Evolutionary conservation across 2,888 invertebrate species (phyloP).

Genomic region (Nebria salina): DNA sequence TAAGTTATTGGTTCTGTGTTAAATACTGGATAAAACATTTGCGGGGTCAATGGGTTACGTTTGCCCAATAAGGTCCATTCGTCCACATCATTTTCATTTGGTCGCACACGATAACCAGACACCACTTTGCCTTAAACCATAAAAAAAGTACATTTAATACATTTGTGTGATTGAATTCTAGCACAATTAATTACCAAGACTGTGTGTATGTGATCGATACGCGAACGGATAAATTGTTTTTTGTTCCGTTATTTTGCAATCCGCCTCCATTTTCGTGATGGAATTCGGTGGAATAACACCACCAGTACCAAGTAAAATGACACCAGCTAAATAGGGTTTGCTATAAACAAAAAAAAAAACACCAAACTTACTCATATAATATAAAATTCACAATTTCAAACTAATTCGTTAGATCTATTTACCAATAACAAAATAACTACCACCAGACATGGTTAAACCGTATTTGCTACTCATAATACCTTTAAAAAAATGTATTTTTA

Average conservation of each 20-base stretch:
- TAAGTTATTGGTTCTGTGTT: conserved; percentile 70
- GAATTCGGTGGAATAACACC: conserved; percentile 78
- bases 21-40: conserved; percentile 92
- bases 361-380: neutral
- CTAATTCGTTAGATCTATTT: no score
- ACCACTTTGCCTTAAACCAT: conserved; percentile 75
- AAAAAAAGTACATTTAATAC: conserved; percentile 6
- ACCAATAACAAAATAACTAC: no score
- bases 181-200: conserved; percentile 69
- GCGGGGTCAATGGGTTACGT: conserved; percentile 85
- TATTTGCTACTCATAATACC: no score
- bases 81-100: conserved; percentile 68
- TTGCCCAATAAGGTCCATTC: conserved; percentile 87
- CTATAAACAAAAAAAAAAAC: conserved; percentile 63
- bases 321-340: conserved; percentile 88
- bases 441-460: no score
- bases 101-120: conserved; percentile 79
- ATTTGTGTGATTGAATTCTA: no score
- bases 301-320: conserved; percentile 87
- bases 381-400: neutral
- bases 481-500: no score
- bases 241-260: conserved; percentile 82
- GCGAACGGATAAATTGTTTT: conserved; percentile 94
- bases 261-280: conserved; percentile 89
- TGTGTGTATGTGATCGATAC: conserved; percentile 94